phyloP scores from a whole-genome alignment of 2,797 vertebrate species.

The Tokudaia tokunoshimensis region DNA sequence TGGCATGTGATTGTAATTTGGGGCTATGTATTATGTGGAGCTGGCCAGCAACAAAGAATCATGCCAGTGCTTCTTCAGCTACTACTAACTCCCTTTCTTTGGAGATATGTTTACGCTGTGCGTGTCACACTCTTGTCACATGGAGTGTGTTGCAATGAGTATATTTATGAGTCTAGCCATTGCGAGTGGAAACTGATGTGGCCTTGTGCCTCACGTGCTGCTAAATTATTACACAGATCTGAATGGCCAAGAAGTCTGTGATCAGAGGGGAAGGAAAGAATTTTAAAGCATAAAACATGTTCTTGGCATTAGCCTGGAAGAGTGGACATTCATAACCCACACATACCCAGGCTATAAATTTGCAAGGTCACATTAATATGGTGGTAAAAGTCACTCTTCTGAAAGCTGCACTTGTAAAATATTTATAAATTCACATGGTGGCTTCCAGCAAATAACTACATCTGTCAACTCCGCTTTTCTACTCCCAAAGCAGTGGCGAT shows the following conservation, averaged over 20 bases:
- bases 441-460: slow-evolving; percentile 85
- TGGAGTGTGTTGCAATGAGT: slow-evolving; percentile 70
- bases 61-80: slow-evolving; percentile 19
- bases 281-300: slow-evolving; percentile 86
- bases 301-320: slow-evolving; percentile 81
- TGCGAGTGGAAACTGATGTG: slow-evolving; percentile 80
- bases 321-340: slow-evolving; percentile 83
- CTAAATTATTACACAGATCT: slow-evolving; percentile 80
- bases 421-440: slow-evolving; percentile 89
- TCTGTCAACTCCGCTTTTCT: slow-evolving; percentile 85
- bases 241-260: slow-evolving; percentile 78
- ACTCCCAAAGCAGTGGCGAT: slow-evolving; percentile 63
- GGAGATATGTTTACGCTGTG: slow-evolving; percentile 71
- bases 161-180: slow-evolving; percentile 83
- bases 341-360: slow-evolving; percentile 87
- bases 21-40: slow-evolving; percentile 14
- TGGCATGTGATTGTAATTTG: slow-evolving; percentile 44
- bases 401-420: slow-evolving; percentile 89
- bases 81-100: slow-evolving; percentile 72
- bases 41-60: slow-evolving; percentile 40
- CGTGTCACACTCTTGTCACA: slow-evolving; percentile 64
- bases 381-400: slow-evolving; percentile 88
- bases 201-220: slow-evolving; percentile 72
- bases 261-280: slow-evolving; percentile 78
- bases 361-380: slow-evolving; percentile 86